Conservation (phyloP, 2,888 invertebrate genomes). For the Drosophila paracracens region DNA sequence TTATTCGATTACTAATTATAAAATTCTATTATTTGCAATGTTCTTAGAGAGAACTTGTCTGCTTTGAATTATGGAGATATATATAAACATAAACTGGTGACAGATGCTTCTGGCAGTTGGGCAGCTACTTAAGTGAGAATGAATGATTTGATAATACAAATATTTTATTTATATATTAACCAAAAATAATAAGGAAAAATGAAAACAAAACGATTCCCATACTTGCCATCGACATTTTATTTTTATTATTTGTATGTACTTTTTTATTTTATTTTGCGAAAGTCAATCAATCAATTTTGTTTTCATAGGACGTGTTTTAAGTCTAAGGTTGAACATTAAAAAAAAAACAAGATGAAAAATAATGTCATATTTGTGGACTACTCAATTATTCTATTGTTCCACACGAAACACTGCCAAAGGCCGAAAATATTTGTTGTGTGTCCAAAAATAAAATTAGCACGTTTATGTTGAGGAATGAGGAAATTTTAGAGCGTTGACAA, state of each 20-base stretch:
- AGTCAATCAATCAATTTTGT: background rate
- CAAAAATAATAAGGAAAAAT: background rate
- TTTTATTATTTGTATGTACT: background rate
- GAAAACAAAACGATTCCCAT: background rate
- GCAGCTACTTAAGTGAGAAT: background rate
- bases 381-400: background rate
- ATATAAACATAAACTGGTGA: background rate
- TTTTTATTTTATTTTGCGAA: background rate
- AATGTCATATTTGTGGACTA: background rate
- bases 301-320: background rate
- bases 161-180: background rate
- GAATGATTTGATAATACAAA: background rate
- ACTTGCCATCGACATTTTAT: background rate
- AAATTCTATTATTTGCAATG: background rate
- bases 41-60: background rate
- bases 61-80: background rate
- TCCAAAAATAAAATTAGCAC: constrained; percentile 36
- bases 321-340: background rate
- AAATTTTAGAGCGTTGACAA: constrained; percentile 50
- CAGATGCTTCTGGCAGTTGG: background rate
- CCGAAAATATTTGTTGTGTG: constrained; percentile 31
- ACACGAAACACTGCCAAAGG: background rate
- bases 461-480: constrained; percentile 35
- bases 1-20: background rate
- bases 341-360: background rate